phyloP scores from a whole-genome alignment of 2,113 vertebrate species.

The Parotia lawesii region DNA sequence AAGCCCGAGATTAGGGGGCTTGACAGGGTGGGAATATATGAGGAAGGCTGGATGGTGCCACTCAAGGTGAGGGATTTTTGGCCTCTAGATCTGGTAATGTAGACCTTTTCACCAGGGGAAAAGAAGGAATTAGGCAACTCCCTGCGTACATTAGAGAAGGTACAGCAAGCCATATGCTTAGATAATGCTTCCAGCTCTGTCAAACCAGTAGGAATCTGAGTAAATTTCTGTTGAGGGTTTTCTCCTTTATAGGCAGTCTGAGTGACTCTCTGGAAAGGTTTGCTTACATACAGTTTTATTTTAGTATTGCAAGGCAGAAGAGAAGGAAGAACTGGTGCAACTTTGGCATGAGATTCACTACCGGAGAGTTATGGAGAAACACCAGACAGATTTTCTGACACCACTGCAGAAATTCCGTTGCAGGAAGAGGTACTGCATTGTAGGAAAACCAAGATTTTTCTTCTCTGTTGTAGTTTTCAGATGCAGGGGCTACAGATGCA shows the following conservation, averaged over 20 bases:
- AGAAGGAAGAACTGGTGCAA: constrained; percentile 59
- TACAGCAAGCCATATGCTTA: not conserved
- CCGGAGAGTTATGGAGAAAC: constrained; percentile 1
- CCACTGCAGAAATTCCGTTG: constrained; percentile 66
- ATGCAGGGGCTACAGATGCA: not conserved
- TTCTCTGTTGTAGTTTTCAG: not conserved
- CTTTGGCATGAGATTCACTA: constrained; percentile 75
- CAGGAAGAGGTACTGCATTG: constrained; percentile 43
- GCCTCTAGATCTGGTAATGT: not conserved
- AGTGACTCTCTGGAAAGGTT: not conserved
- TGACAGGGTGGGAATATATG: not conserved
- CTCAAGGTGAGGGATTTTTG: not conserved
- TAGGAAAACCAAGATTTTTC: not conserved
- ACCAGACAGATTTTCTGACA: constrained; percentile 20
- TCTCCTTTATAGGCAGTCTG: not conserved
- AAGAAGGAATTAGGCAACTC: not conserved
- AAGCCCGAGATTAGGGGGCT: not conserved
- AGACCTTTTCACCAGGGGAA: not conserved
- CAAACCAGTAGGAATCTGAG: not conserved
- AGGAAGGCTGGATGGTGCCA: not conserved
- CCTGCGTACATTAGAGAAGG: not conserved
- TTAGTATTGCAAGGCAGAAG: constrained; percentile 51
- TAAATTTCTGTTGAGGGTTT: not conserved
- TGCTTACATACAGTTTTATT: not conserved
- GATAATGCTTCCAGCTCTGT: not conserved